Percentiles rank a stretch among this genome's conserved stretches.
phyloP scores from a whole-genome alignment of 2,888 invertebrate species.

The Morpho achilles region DNA sequence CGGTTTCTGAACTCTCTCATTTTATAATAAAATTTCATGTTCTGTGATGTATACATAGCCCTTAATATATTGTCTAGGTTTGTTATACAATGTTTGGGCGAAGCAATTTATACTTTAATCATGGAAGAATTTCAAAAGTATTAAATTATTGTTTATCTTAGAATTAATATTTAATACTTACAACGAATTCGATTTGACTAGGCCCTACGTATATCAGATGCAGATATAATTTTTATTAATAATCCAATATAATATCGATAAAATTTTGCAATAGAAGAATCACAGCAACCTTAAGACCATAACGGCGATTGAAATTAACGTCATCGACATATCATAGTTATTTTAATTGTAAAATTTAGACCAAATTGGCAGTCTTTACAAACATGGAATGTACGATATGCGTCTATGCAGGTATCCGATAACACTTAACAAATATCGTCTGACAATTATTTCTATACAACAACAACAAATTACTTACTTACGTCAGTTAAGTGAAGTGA shows the following conservation, averaged over 20 bases:
- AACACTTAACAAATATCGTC: constrained; percentile 73
- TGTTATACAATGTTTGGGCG: constrained; percentile 56
- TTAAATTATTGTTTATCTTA: constrained; percentile 65
- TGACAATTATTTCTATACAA: constrained; percentile 71
- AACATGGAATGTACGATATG: constrained; percentile 80
- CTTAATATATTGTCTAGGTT: constrained; percentile 69
- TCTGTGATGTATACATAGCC: constrained; percentile 62
- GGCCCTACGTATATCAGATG: constrained; percentile 74
- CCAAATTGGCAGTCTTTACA: constrained; percentile 79
- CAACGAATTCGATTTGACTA: constrained; percentile 75
- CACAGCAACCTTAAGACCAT: constrained; percentile 78
- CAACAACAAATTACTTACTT: constrained; percentile 70
- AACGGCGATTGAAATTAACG: constrained; percentile 74
- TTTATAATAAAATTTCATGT: constrained; percentile 70
- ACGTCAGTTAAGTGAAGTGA: constrained; percentile 54
- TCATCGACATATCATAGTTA: constrained; percentile 74
- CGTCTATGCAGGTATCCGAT: constrained; percentile 77
- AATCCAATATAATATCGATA: constrained; percentile 63
- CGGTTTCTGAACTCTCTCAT: constrained; percentile 77
- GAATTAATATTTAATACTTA: constrained; percentile 61
- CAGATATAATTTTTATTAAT: constrained; percentile 55
- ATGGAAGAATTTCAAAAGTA: constrained; percentile 72
- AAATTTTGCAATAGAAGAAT: constrained; percentile 79
- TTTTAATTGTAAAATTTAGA: constrained; percentile 77
- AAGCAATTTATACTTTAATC: constrained; percentile 57